Evolutionary conservation across 2,113 vertebrate genomes (phyloP), one percentile per base, ranked within the genome.

Genomic region (Malurus melanocephalus): DNA sequence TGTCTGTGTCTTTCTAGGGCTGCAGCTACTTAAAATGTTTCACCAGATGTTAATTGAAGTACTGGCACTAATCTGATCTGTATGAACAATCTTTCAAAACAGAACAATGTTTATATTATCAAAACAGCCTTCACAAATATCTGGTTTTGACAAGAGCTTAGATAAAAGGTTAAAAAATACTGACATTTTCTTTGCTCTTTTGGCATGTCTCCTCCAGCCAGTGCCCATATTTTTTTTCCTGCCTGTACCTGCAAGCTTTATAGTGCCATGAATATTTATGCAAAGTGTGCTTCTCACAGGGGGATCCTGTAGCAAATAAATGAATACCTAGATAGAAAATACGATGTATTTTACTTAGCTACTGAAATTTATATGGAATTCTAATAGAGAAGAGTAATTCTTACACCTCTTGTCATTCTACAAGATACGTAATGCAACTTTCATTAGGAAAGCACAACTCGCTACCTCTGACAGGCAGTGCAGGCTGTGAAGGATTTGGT

Each of bases 1-100:
- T 79, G 79, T 80, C 43, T 64, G 59, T 2, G 27, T n/a, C 27
- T 88, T 90, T 75, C 13, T 68, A 48, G 32, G 72, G 40, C 51
- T 82, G 51, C 62, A 87, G 40, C 59, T 73, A 73, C 48, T 88
- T 73, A 64, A 92, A 92, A 62, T 82, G 88, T 60, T 80, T 77
- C 68, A 43, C 35, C 30, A 83, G 45, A 56, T 80, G 40, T 73
- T 92, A 87, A 60, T 28, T 77, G 80, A 56, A 80, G 43, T 28
- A 30, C n/a, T 65, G 45, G n/a, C 8, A 2, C 53, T 92, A 67
- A 74, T 85, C 64, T 89, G 82, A 75, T 80, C 61, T 94, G 56
- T 79, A 53, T 80, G 82, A 93, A 52, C 35, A 77, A 11, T 62
- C 56, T 89, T 89, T 80, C 40, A 80, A 71, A 84, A 43, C 24